Evolutionary conservation across 2,888 invertebrate genomes (phyloP), one percentile per base, ranked within the genome.

Genomic region (Xanthostigma xanthostigma): DNA sequence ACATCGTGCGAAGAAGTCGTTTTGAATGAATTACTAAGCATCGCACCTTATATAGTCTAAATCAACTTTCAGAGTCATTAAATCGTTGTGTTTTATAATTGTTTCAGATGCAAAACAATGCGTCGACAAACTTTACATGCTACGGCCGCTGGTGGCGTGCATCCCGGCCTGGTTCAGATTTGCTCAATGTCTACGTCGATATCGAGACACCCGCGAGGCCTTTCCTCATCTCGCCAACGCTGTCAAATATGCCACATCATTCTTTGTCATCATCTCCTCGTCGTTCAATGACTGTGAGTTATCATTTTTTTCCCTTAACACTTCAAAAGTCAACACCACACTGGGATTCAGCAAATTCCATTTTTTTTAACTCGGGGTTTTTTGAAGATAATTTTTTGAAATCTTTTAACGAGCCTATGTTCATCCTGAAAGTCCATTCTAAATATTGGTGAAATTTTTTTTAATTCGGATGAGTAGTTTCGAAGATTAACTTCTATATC

Each of bases 151-250:
- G 9, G 87, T 97, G 36, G 86, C 87, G 58, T 86, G 93, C 57
- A 70, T 98, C 17, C 98, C 98, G 0, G 96, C 97, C 0, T 96
- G 95, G 93, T 91, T 93, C 55, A 83, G 98, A 35, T 97, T 98
- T 70, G 92, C 94, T 47, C 97, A 98, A 66, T 99, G 97, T 59
- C 67, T 98, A 48, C 76, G 97, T 0, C 85, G 98, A 53, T 99
- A 95, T 68, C 75, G 91, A 1, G 98, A 98, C 68, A 90, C 93
- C 0, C 79, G 80, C 55, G 92, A 94, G 62, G 86, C 86, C 1
- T 93, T 93, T 70, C 95, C 96, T 0, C 98, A 98, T 74, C 73
- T 98, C 48, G 91, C 88, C 2, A 99, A 99, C 69, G 98, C 98
- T 2, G 93, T 91, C 49, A 98, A 98, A 71, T 99, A 99, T 66